Percentiles rank a stretch among this genome's conserved stretches.
Conservation (phyloP, 2,113 vertebrate species). For the Gymnorhina tibicen region DNA sequence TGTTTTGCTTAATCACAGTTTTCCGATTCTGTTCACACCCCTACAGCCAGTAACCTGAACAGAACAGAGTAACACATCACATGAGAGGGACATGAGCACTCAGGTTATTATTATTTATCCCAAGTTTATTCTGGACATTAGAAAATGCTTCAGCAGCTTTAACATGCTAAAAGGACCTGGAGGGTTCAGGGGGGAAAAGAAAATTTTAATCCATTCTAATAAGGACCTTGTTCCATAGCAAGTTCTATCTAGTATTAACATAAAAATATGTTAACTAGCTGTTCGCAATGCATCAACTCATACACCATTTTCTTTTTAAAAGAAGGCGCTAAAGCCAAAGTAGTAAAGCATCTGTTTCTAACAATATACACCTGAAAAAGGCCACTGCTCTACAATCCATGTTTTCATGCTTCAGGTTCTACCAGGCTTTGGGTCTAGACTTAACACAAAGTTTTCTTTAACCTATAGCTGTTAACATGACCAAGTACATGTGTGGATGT, state of each 20-base stretch:
- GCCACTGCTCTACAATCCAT: neutral
- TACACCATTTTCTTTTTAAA: neutral
- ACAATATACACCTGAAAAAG: neutral
- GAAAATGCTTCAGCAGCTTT: neutral
- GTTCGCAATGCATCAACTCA: neutral
- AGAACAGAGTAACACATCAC: neutral
- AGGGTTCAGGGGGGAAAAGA: neutral
- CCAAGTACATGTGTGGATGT: neutral
- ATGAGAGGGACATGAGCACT: neutral
- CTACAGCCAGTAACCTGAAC: neutral
- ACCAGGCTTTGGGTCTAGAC: neutral
- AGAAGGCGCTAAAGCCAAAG: neutral
- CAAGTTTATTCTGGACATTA: neutral
- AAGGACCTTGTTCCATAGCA: neutral
- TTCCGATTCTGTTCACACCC: neutral
- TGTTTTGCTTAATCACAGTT: neutral
- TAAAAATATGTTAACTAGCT: neutral
- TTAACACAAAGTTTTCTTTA: neutral
- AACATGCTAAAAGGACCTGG: neutral
- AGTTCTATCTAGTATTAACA: neutral
- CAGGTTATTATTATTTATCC: neutral
- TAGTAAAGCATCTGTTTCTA: neutral
- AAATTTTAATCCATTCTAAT: neutral
- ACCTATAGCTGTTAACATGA: neutral
- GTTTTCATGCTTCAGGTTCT: neutral